A percentile compares a stretch with the other conserved stretches of the same genome.
Conservation (phyloP, 2,113 vertebrate species). For the Prionailurus bengalensis region DNA sequence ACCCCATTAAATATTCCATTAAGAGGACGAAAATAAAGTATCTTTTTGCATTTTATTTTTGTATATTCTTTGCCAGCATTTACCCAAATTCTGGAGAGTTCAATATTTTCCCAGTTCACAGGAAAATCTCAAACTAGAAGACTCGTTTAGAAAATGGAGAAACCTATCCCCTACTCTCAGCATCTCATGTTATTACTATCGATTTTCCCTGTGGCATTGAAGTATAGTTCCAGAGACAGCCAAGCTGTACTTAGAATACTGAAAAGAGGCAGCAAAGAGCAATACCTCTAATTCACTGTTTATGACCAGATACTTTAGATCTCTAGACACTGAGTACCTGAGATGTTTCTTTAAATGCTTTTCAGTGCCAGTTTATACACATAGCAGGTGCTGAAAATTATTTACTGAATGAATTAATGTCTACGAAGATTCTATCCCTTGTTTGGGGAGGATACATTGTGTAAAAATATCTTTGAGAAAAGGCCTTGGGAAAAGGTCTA, state of each 20-base stretch:
- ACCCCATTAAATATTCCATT: constrained; percentile 43
- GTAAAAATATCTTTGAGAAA: constrained; percentile 19
- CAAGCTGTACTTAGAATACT: constrained; percentile 60
- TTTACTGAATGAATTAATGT: constrained; percentile 22
- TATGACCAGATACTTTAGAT: background rate
- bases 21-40: constrained; percentile 29
- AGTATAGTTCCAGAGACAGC: constrained; percentile 67
- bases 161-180: constrained; percentile 42
- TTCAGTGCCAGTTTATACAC: background rate
- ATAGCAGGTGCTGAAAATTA: constrained; percentile 19
- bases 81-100: constrained; percentile 33
- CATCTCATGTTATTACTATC: constrained; percentile 74
- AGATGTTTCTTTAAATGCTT: constrained; percentile 5
- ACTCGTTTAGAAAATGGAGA: constrained; percentile 73
- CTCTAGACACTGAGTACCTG: background rate
- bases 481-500: background rate
- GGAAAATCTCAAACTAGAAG: constrained; percentile 60
- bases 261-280: constrained; percentile 51
- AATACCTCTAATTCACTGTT: constrained; percentile 30
- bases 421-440: background rate
- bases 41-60: constrained; percentile 45
- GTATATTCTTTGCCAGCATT: constrained; percentile 28
- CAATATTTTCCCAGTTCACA: constrained; percentile 50
- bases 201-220: constrained; percentile 69
- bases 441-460: background rate